Percentiles rank a stretch among this genome's conserved stretches.
Conservation (phyloP, 2,113 vertebrate species). For the Candoia aspera region DNA sequence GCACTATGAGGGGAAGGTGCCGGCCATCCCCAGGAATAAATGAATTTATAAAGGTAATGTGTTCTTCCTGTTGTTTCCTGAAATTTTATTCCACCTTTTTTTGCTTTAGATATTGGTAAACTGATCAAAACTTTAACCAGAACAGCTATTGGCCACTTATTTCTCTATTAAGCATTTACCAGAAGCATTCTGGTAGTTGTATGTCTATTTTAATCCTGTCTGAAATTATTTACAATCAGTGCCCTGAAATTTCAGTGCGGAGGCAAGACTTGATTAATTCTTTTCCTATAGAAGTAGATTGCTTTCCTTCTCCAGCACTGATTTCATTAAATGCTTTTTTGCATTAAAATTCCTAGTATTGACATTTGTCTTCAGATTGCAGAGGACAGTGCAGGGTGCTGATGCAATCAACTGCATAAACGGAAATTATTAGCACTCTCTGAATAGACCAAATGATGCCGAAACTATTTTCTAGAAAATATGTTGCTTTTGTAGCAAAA, state of each 20-base stretch:
- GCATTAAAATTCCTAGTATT: slow-evolving; percentile 40
- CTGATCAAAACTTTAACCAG: slow-evolving; percentile 32
- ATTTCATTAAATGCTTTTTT: slow-evolving; percentile 46
- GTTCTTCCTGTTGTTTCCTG: slow-evolving; percentile 43
- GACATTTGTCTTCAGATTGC: slow-evolving; percentile 37
- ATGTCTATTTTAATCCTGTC: slow-evolving; percentile 46
- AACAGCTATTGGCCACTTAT: slow-evolving; percentile 10
- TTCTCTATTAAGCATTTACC: slow-evolving; percentile 29
- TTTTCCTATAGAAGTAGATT: slow-evolving; percentile 30
- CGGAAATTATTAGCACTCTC: neutral
- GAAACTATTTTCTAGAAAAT: neutral
- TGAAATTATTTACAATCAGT: slow-evolving; percentile 51
- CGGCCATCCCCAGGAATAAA: no score
- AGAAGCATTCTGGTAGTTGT: neutral
- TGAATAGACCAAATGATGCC: neutral
- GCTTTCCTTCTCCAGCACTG: slow-evolving; percentile 33
- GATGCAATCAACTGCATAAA: slow-evolving; percentile 22
- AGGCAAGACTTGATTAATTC: slow-evolving; percentile 32
- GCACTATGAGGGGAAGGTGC: no score
- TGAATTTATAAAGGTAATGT: slow-evolving; percentile 28
- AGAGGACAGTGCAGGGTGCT: slow-evolving; percentile 35
- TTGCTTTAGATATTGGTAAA: slow-evolving; percentile 47
- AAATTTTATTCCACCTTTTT: slow-evolving; percentile 27
- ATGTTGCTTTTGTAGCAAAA: neutral
- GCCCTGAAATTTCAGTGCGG: slow-evolving; percentile 39